phyloP scores from a whole-genome alignment of 2,797 vertebrate genomes.

The Myotis daubentonii region DNA sequence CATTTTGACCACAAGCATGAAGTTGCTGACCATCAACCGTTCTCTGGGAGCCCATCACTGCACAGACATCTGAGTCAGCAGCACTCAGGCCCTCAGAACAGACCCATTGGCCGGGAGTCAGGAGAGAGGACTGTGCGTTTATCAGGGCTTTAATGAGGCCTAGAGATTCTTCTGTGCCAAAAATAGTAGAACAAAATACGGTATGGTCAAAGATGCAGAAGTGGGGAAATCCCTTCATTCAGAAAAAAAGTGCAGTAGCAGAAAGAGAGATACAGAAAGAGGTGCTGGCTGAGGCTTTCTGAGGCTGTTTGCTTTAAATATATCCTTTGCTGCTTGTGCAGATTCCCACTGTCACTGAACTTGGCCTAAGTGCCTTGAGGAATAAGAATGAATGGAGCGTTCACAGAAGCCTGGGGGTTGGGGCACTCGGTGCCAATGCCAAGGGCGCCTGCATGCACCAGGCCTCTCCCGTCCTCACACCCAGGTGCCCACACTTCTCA shows the following conservation, averaged over 20 bases:
- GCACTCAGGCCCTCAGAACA: not conserved
- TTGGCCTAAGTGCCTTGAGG: not conserved
- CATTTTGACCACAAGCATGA: conserved; percentile 45
- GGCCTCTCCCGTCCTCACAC: fast-evolving
- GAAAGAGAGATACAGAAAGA: not conserved
- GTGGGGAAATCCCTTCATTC: not conserved
- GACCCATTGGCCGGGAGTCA: not conserved
- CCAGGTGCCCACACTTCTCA: conserved; percentile 27
- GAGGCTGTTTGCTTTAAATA: not conserved
- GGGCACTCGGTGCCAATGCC: not conserved
- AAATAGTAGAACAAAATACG: not conserved
- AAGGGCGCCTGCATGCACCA: fast-evolving
- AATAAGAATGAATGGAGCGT: not conserved
- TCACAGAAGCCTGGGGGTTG: not conserved
- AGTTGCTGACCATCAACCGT: not conserved
- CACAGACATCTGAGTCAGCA: conserved; percentile 1
- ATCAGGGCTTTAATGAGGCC: conserved; percentile 12
- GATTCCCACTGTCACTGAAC: fast-evolving
- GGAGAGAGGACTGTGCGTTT: not conserved
- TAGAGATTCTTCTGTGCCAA: not conserved
- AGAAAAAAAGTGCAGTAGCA: not conserved
- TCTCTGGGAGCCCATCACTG: not conserved
- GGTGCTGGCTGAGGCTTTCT: not conserved
- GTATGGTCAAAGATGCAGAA: not conserved
- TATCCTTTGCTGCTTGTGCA: not conserved